Evolutionary conservation across 2,113 vertebrate species (phyloP), one percentile per base, ranked within the genome.

Genomic region (Piliocolobus tephrosceles): DNA sequence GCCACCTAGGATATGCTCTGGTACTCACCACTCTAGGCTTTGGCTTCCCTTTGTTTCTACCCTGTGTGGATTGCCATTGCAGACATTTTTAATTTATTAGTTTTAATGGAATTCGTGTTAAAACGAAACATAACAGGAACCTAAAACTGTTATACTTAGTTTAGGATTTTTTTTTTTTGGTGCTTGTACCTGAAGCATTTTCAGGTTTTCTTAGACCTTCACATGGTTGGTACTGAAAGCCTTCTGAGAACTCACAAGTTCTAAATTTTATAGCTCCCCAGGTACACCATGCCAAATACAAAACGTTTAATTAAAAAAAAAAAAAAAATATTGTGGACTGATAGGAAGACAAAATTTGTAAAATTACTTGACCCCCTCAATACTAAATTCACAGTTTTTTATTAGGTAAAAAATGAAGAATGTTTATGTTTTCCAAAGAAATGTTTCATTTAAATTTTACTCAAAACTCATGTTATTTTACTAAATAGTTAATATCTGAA

Each of bases 31-130:
- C 14, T 6, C 6, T 1, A 12, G 16, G 7, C 1, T 79, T 86
- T 38, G 27, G 25, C 3, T 22, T 14, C 55, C 88, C 32, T 70
- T 30, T 72, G 30, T 61, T 93, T 68, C 40, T 40, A 1, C 3
- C 1, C 1, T 32, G 0, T 72, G 5, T 73, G 5, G 22, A 14
- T 68, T 72, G 18, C 12, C 30, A 1, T 43, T 88, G 4, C 0
- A 73, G 50, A 55, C 4, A 35, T 70, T 22, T 58, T 73, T 6
- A 38, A 27, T n/a, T 8, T 81, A 68, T 52, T 47, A 20, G 14
- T 55, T 72, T n/a, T 86, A 43, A 61, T 55, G 8, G 13, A 40
- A 73, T 45, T 73, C 32, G 11, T 30, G 55, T 50, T 85, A 57
- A 82, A 95, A 76, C 8, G 72, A 79, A 96, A 55, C 2, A 61